Evolutionary conservation across 2,888 invertebrate species (phyloP).

Genomic region (Vannuccia rotundouncinata): DNA sequence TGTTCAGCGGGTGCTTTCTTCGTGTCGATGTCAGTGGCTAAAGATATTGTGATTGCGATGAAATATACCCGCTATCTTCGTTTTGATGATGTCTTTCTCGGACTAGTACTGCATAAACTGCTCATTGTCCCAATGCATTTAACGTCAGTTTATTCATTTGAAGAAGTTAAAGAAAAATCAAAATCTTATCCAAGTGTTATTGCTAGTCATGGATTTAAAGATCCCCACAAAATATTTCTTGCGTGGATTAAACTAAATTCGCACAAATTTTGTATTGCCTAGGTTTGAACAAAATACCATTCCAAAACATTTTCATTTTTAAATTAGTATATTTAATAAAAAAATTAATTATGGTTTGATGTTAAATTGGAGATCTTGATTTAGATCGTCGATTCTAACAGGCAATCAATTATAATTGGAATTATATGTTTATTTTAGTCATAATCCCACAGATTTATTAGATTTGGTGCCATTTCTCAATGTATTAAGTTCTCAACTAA

Average conservation of each 20-base stretch:
- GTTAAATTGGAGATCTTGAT: too few relatives aligned
- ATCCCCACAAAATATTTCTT: constrained; percentile 6
- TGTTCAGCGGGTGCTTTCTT: constrained; percentile 80
- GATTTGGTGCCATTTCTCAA: too few relatives aligned
- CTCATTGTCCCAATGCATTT: constrained; percentile 68
- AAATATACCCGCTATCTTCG: constrained; percentile 74
- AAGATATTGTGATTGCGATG: constrained; percentile 70
- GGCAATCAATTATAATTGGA: too few relatives aligned
- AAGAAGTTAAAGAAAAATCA: constrained; percentile 27
- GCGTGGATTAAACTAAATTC: constrained; percentile 29
- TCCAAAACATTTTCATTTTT: too few relatives aligned
- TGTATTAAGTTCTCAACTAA: too few relatives aligned
- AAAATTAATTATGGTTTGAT: too few relatives aligned
- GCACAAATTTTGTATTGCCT: constrained; percentile 25
- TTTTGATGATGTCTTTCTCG: constrained; percentile 83
- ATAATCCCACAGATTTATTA: too few relatives aligned
- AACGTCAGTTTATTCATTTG: constrained; percentile 29
- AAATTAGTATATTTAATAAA: too few relatives aligned
- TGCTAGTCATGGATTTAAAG: constrained; percentile 35
- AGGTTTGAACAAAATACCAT: too few relatives aligned
- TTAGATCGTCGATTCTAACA: too few relatives aligned
- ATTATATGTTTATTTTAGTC: too few relatives aligned
- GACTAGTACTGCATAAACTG: constrained; percentile 74
- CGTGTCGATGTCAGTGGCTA: constrained; percentile 66
- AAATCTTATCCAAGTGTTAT: constrained; percentile 8